Evolutionary conservation across 2,797 vertebrate species (phyloP).

Genomic region (Sciaenops ocellatus): DNA sequence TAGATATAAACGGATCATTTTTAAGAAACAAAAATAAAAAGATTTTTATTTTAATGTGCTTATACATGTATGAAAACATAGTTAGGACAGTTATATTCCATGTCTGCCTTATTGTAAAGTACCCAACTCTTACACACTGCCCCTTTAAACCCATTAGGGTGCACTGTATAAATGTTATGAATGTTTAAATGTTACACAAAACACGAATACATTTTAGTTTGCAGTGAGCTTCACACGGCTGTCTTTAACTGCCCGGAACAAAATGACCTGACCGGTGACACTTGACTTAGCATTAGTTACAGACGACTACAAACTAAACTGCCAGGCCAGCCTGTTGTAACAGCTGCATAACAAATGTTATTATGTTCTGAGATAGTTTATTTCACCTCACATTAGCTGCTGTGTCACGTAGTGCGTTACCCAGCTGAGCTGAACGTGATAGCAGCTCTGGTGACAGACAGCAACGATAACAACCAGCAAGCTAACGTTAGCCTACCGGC

Average conservation of each 20-base stretch:
- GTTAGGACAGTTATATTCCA: no score
- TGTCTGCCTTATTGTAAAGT: no score
- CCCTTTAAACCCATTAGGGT: no score
- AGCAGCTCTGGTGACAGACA: background rate
- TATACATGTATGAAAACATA: no score
- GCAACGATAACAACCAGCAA: slow-evolving; percentile 21
- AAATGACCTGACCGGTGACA: background rate
- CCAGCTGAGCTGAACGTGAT: background rate
- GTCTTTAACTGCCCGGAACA: background rate
- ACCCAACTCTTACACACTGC: no score
- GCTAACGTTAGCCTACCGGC: slow-evolving; percentile 65
- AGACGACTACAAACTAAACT: background rate
- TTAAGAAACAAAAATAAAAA: no score
- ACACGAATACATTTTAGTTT: background rate
- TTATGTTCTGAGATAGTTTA: background rate
- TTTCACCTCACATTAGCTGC: slow-evolving; percentile 10
- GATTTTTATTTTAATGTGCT: no score
- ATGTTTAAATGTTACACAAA: background rate
- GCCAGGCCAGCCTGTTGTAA: background rate
- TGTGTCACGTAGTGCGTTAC: slow-evolving; percentile 36
- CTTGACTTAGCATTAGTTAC: background rate
- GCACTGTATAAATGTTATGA: background rate
- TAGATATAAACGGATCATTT: no score
- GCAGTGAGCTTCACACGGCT: background rate
- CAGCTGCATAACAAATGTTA: background rate